Base-by-base conservation (phyloP, 2,113 vertebrate species). In the Clarias gariepinus region DNA sequence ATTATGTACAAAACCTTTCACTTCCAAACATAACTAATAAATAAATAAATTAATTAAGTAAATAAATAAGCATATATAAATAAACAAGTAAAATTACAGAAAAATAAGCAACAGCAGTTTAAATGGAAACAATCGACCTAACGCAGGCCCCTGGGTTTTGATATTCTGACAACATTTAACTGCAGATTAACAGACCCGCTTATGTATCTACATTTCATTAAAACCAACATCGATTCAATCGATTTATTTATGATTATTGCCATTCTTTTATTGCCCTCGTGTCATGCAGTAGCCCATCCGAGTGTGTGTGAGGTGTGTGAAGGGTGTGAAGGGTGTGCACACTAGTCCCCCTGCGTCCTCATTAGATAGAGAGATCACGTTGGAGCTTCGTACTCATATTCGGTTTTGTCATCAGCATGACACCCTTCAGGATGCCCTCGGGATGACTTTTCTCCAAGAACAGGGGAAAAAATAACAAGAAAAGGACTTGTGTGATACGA, bases 291-390 rank as follows among this genome's bases (percentile, higher is more conserved):
- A 79, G 66, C 30, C 82, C 82, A 60, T 19, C 63, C n/a, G 64
- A 21, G 19, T 36, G 33, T 53, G 52, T 25, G 77, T 79, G 57
- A 60, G 28, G 53, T 64, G 76, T 58, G 52, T 80, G 55, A 53
- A 57, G 60, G 57, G 23, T 58, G 52, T 80, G 55, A 53, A 57
- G 60, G 57, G 23, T 15, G 66, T 71, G 53, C 12, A 23, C 69
- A 15, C 61, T 53, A 28, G 36, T 78, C 78, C 80, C 66, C 0
- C 41, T 18, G 41, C 30, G 86, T 74, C 36, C 81, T 87, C 90
- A 86, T 91, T 86, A 91, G 86, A 80, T 64, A 74, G 71, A 68
- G 41, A 80, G 71, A 85, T 89, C 89, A 80, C 30, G 82, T 83
- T 74, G 78, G 83, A 68, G 68, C 81, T 23, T 81, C 73, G 47